Evolutionary conservation across 2,888 invertebrate genomes (phyloP), one percentile per base, ranked within the genome.

Genomic region (Agonopterix subpropinquella): DNA sequence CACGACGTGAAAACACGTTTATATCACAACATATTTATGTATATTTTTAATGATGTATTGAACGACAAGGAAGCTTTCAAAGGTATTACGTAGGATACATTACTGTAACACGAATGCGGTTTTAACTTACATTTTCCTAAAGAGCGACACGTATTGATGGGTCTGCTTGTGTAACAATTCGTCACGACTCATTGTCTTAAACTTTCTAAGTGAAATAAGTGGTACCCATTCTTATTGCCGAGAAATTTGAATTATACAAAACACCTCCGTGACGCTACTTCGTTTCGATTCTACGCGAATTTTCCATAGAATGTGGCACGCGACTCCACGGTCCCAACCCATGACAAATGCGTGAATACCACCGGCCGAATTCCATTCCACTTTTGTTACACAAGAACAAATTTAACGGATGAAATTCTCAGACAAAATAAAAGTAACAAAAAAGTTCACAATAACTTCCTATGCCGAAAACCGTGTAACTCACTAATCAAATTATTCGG

Each of bases 121-220:
- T 53, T 57, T 49, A 59, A 47, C 52, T 62, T 55, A 35, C 41
- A 15, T 59, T 55, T 62, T 59, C 52, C 58, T 39, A 56, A 55
- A 61, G 47, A 54, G 61, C 57, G 65, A 71, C 66, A 64, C 66
- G 67, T 71, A 77, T 74, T 67, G 70, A 73, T 71, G 67, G 5
- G 62, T 58, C 65, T 78, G 59, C 66, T 79, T 71, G 65, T 70
- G 71, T 73, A 77, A 78, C 70, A 73, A 76, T 77, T 71, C 69
- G 66, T 62, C 67, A 66, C 62, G 54, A 59, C 61, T 62, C 61
- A 77, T 81, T 80, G 79, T 80, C 58, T 79, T 57, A 54, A 57
- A 76, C 83, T 85, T 84, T 85, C 83, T 77, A 80, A 78, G 70
- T 71, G 71, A 69, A 74, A 75, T 67, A 70, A 64, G 62, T 64